A percentile compares a stretch with the other conserved stretches of the same genome.
phyloP scores from a whole-genome alignment of 2,888 invertebrate genomes.

The Onthophagus sagittarius region DNA sequence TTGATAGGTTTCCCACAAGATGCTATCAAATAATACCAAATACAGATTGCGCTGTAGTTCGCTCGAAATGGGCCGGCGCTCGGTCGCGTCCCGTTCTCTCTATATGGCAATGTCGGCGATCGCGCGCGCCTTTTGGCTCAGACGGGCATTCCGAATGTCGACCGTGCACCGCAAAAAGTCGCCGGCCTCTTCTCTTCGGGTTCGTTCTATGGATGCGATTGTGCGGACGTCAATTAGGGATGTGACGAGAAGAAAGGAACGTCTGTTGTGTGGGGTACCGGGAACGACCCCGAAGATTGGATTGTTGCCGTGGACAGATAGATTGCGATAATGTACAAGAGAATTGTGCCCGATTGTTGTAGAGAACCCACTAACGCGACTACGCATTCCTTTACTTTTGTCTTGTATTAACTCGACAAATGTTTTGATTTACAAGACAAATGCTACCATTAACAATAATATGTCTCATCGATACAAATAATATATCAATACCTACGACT shows the following conservation, averaged over 20 bases:
- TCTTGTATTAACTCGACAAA: background rate
- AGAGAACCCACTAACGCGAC: background rate
- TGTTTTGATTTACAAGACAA: background rate
- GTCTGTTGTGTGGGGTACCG: background rate
- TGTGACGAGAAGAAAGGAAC: background rate
- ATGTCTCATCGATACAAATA: too few relatives aligned
- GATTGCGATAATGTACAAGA: background rate
- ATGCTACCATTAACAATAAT: background rate
- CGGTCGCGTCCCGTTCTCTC: slow-evolving; percentile 6
- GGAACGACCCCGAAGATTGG: background rate
- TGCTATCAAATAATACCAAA: slow-evolving; percentile 47
- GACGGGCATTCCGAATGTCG: background rate
- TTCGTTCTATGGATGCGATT: background rate
- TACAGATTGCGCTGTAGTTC: slow-evolving; percentile 38
- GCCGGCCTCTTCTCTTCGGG: background rate
- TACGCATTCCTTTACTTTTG: background rate
- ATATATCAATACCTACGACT: too few relatives aligned
- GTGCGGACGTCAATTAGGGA: background rate
- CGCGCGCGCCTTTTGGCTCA: background rate
- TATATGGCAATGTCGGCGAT: background rate
- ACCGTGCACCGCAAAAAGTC: background rate
- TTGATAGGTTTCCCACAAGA: slow-evolving; percentile 46
- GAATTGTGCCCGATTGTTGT: background rate
- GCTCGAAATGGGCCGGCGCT: slow-evolving; percentile 41
- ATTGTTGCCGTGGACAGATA: background rate